Percentiles rank a stretch among this genome's conserved stretches.
Evolutionary conservation across 2,113 vertebrate genomes (phyloP).

Genomic region (Terrapene triunguis): DNA sequence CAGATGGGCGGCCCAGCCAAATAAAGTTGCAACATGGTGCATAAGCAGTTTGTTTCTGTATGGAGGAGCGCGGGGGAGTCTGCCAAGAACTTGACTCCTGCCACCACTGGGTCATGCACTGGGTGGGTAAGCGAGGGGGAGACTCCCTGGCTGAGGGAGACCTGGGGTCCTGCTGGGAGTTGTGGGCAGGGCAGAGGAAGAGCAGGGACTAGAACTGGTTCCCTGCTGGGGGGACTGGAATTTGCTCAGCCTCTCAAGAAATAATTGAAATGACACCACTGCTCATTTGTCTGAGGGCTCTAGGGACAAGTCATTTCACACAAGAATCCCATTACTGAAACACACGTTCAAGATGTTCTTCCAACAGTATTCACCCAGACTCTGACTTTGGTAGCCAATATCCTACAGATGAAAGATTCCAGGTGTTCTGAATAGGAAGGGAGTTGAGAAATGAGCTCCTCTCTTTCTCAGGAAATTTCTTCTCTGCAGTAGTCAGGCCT

Average conservation of each 20-base stretch:
- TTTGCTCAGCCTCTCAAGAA: not conserved
- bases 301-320: not conserved
- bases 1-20: too few relatives aligned
- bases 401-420: not conserved
- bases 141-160: not conserved
- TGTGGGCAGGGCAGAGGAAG: not conserved
- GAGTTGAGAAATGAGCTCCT: not conserved
- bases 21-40: too few relatives aligned
- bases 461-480: constrained; percentile 39
- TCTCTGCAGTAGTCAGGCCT: not conserved
- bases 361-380: not conserved
- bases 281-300: not conserved
- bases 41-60: too few relatives aligned
- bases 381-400: not conserved
- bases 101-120: not conserved
- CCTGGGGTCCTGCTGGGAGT: not conserved
- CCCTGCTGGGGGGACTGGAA: not conserved
- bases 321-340: constrained; percentile 8
- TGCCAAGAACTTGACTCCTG: not conserved
- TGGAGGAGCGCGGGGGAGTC: not conserved
- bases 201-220: not conserved
- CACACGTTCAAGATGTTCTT: not conserved
- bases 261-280: not conserved
- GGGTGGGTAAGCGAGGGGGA: not conserved
- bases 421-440: not conserved